Conservation (phyloP, 2,113 vertebrate genomes). For the Apodemus speciosus region DNA sequence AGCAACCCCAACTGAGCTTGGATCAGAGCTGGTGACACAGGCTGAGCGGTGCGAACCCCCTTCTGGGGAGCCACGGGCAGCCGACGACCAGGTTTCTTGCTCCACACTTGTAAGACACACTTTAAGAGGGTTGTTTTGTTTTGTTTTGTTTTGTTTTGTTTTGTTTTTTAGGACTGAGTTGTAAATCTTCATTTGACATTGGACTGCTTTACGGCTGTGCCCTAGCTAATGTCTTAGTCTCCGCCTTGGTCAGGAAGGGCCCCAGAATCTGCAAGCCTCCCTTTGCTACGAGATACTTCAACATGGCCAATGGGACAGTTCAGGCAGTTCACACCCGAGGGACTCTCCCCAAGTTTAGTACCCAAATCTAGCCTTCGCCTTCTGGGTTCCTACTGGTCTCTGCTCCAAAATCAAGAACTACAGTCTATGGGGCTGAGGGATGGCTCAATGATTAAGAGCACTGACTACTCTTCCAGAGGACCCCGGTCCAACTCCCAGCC, state of each 20-base stretch:
- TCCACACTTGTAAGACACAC: background rate
- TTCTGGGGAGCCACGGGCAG: accelerated
- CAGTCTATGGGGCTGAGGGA: background rate
- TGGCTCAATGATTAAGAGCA: background rate
- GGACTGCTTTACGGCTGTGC: background rate
- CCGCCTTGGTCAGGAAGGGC: background rate
- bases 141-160: no score
- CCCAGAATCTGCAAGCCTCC: background rate
- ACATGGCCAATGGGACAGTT: background rate
- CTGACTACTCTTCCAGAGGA: background rate
- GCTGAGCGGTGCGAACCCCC: accelerated
- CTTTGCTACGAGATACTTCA: background rate
- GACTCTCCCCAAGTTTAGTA: background rate
- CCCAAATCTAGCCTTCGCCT: background rate
- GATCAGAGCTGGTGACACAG: accelerated
- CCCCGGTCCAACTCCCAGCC: background rate
- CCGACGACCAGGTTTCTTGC: background rate
- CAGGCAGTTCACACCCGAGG: background rate
- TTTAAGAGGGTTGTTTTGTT: background rate
- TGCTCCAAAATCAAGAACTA: background rate
- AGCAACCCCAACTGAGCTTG: accelerated
- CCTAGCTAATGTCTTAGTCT: background rate
- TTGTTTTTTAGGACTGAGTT: background rate
- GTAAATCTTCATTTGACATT: background rate
- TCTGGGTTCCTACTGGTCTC: background rate